Evolutionary conservation across 2,888 invertebrate genomes (phyloP).

Genomic region (Apomyelois bistriatella): DNA sequence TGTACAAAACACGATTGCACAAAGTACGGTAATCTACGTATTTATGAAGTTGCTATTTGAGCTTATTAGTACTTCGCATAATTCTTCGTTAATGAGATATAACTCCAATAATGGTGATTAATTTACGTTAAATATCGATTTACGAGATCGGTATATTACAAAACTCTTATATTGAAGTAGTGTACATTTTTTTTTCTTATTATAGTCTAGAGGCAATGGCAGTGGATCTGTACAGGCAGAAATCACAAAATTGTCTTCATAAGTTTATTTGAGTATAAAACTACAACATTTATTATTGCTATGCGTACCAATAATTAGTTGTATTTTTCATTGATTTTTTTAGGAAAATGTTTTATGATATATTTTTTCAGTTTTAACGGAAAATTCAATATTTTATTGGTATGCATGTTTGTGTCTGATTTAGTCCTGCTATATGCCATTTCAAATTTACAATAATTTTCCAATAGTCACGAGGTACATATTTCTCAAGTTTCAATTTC

Average conservation of each 20-base stretch:
- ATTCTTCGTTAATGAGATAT: conserved; percentile 8
- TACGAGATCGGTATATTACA: conserved; percentile 11
- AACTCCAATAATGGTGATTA: conserved; percentile 9
- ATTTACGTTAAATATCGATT: conserved; percentile 10
- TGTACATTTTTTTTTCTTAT: conserved; percentile 9
- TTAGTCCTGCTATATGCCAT: background rate
- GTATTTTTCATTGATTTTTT: background rate
- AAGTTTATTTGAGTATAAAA: background rate
- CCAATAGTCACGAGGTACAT: background rate
- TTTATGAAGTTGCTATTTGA: conserved; percentile 15
- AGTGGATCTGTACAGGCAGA: conserved; percentile 10
- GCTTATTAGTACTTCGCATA: conserved; percentile 11
- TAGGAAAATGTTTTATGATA: background rate
- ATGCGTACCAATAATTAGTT: conserved; percentile 3
- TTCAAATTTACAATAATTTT: background rate
- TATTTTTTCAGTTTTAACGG: background rate
- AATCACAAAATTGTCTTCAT: conserved; percentile 12
- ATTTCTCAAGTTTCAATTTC: background rate
- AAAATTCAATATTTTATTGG: conserved; percentile 10
- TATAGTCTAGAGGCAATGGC: conserved; percentile 12
- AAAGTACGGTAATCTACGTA: conserved; percentile 8
- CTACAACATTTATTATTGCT: background rate
- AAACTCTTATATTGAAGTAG: conserved; percentile 11
- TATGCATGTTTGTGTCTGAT: background rate
- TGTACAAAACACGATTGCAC: conserved; percentile 26